These are phyloP conservation scores for Dryobota labecula DNA, from an alignment of 2,888 invertebrate species.

Conservation along the genomic window DNA sequence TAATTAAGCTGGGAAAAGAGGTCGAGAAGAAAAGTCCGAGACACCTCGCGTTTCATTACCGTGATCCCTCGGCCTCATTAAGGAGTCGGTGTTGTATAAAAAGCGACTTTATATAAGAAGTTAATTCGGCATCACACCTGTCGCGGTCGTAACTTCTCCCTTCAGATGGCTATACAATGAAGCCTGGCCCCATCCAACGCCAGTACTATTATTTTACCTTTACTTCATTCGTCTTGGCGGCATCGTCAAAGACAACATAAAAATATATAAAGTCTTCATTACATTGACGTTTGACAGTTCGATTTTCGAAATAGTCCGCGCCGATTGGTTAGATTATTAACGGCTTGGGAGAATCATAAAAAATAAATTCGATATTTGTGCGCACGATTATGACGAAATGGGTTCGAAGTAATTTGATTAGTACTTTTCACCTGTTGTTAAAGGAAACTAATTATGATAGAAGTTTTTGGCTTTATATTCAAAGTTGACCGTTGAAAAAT, in stretches of 20 bases:
- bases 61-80: constrained; percentile 86
- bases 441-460: constrained; percentile 53
- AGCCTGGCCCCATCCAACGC: constrained; percentile 80
- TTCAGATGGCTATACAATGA: constrained; percentile 86
- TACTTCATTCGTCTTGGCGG: constrained; percentile 82
- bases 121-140: constrained; percentile 90
- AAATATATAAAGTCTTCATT: constrained; percentile 86
- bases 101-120: constrained; percentile 88
- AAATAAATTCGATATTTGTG: constrained; percentile 70
- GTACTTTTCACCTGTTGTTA: constrained; percentile 69
- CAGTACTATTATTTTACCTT: constrained; percentile 83
- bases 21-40: constrained; percentile 80
- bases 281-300: constrained; percentile 85
- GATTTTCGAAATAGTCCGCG: constrained; percentile 80
- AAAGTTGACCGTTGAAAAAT: constrained; percentile 62
- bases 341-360: constrained; percentile 70
- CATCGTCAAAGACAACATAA: constrained; percentile 85
- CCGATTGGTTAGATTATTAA: constrained; percentile 78
- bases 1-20: constrained; percentile 81
- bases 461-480: constrained; percentile 45
- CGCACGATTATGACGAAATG: constrained; percentile 67
- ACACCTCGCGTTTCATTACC: constrained; percentile 84
- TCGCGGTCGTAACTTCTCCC: constrained; percentile 88
- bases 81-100: constrained; percentile 86
- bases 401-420: constrained; percentile 70